Base-by-base conservation (phyloP, 1,140 invertebrate genomes). In the Belonocnema kinseyi region DNA sequence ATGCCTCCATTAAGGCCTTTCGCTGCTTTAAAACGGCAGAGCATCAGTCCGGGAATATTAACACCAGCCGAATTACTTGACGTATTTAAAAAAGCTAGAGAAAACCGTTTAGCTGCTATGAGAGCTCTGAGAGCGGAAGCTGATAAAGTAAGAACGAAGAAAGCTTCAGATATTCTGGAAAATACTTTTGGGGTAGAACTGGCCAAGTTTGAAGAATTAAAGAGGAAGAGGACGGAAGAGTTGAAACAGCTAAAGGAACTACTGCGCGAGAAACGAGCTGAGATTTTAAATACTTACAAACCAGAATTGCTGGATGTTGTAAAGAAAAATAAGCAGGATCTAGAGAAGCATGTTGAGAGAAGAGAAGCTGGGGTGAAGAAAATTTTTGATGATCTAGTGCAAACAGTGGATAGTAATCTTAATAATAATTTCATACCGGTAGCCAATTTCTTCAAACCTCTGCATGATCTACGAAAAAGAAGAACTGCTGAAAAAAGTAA, bases 251-350 rank as follows among this genome's bases (percentile, higher is more conserved):
- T 83, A 8, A 82, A 52, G 17, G 50, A 80, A 40, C 86, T 78
- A 72, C 50, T 89, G n/a, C 61, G 78, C 26, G 61, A 54, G 0
- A 88, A 72, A 73, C 77, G 76, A 10, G 74, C 81, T 0, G 77
- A 81, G 56, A 52, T 84, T 1, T 70, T 86, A 8, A 72, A 86
- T 13, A 74, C 84, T 33, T 80, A 77, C 54, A 75, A 74, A 52
- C 50, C 54, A 75, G 33, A 78, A 54, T 87, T 33, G 8, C 13
- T 46, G 13, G 52, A 70, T 70, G 12, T 61, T 8, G n/a, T 70
- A 2, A 53, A 71, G 17, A 76, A 52, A 70, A 53, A 14, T 52
- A 70, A 66, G 16, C 50, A 52, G 2, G 13, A 40, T 5, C 16
- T 13, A 1, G 14, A 66, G 12, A 33, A 12, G 13, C 11, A 66